Conservation (phyloP, 1,140 invertebrate species). For the Dolichoris vasculosae region DNA sequence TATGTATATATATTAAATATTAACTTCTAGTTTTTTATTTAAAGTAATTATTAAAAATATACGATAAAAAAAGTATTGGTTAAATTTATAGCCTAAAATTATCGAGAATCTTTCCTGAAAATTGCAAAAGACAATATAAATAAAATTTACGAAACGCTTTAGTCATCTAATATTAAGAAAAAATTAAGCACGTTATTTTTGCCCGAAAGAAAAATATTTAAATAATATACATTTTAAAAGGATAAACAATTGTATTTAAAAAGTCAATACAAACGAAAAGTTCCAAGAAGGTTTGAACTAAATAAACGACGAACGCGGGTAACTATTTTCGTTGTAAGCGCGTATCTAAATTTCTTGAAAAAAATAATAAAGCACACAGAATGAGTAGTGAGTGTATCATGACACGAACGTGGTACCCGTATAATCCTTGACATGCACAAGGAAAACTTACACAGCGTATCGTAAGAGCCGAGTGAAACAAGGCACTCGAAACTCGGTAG, state of each 20-base stretch:
- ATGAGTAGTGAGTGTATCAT: not conserved
- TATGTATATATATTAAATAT: no score
- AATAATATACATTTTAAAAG: not conserved
- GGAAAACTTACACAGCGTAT: no score
- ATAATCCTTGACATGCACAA: slow-evolving; percentile 2
- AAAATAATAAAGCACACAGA: not conserved
- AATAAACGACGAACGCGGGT: not conserved
- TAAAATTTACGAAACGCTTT: no score
- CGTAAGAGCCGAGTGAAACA: not conserved
- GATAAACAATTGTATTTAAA: not conserved
- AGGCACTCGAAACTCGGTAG: not conserved
- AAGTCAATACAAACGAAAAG: not conserved
- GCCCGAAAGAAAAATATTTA: no score
- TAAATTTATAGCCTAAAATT: no score
- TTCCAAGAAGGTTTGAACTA: not conserved
- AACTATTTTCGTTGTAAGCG: not conserved
- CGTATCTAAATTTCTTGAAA: not conserved
- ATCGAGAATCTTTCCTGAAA: no score
- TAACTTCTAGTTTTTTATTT: no score
- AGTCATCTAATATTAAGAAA: no score
- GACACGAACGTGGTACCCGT: not conserved
- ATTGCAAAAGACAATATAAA: no score
- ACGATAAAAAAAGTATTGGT: no score
- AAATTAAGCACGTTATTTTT: no score
- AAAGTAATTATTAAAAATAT: no score